Base-by-base conservation (phyloP, 1,140 invertebrate genomes). In the Scaptomyza pallida region DNA sequence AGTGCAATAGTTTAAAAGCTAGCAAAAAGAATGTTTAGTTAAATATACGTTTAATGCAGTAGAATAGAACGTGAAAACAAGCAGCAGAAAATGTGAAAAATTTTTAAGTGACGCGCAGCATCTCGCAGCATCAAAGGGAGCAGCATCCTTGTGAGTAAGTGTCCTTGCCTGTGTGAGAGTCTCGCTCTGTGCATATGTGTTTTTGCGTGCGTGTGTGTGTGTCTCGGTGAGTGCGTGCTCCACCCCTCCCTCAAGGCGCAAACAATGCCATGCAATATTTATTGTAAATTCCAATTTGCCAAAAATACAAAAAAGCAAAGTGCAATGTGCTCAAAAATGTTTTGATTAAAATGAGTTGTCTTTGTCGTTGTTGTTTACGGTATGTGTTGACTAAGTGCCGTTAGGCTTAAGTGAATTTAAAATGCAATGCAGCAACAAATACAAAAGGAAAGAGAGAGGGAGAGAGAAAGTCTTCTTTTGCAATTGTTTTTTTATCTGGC, bases 71-170 rank as follows among this genome's bases (percentile, higher is more conserved):
- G 15, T 43, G 6, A 44, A 50, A 33, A n/a, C 43, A 19, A 19
- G 21, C 10, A 41, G 41, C 17, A 56, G 23, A 26, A 48, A 47
- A 59, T 59, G 64, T 51, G 21, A 54, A 61, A 44, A 48, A 16
- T 54, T 54, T 19, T 17, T 19, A 61, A 57, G 48, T 26, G 30
- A 52, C 61, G 68, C 68, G 52, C 68, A 71, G 68, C 68, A 59
- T 67, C 44, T 17, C 57, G 40, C 30, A n/a, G n/a, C 57, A 60
- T 68, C 63, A 55, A 55, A 30, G 15, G 17, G 51, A 26, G 23
- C 64, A 86, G 82, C 82, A 86, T 86, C 81, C 74, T 81, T 81
- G 48, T 44, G 44, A 57, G 48, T 44, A 41, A 57, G 51, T 68
- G 57, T 63, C 48, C 54, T 57, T 54, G 54, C 54, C 51, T 35